phyloP scores from a whole-genome alignment of 2,888 invertebrate species.

The Oscheius onirici region DNA sequence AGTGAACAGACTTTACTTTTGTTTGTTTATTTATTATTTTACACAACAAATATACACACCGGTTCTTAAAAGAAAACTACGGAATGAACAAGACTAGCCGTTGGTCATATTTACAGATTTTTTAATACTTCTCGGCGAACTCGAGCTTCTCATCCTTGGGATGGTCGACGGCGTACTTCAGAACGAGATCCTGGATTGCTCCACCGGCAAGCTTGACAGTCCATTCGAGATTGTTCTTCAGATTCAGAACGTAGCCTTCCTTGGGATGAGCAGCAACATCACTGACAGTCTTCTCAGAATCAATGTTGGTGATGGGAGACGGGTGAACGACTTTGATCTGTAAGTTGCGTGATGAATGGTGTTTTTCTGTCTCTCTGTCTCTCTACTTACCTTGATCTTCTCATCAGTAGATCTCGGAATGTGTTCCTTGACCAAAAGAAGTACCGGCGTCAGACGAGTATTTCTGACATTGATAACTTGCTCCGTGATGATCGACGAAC shows the following conservation, averaged over 20 bases:
- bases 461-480: conserved; percentile 60
- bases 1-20: no score
- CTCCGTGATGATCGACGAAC: conserved; percentile 49
- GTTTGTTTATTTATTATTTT: background rate
- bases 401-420: conserved; percentile 64
- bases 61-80: background rate
- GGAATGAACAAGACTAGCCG: background rate
- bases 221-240: conserved; percentile 56
- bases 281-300: background rate
- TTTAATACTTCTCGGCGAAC: conserved; percentile 44
- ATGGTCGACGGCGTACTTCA: conserved; percentile 56
- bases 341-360: no score
- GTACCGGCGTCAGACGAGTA: conserved; percentile 43
- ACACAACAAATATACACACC: background rate
- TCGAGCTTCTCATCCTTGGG: conserved; percentile 50
- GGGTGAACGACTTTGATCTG: conserved; percentile 42
- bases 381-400: conserved; percentile 59
- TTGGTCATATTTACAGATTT: background rate
- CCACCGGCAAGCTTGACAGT: conserved; percentile 47
- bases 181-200: conserved; percentile 31
- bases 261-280: conserved; percentile 32
- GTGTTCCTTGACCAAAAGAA: conserved; percentile 58
- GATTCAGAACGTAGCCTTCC: conserved; percentile 41
- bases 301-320: no score
- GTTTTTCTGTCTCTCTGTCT: background rate